Conservation (phyloP, 2,797 vertebrate species). For the Manis crassicaudata region DNA sequence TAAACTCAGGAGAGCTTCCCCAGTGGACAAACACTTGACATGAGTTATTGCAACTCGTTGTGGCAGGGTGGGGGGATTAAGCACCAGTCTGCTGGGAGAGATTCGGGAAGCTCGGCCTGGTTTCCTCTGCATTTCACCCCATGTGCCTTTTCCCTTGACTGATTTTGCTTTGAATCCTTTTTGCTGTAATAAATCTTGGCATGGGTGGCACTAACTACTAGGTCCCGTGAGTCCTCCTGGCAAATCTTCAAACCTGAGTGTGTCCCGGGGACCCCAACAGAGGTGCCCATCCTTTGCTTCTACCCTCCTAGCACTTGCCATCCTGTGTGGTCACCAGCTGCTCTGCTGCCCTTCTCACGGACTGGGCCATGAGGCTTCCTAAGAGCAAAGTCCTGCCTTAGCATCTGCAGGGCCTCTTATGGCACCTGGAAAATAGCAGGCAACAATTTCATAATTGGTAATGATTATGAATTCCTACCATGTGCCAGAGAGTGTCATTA, state of each 20-base stretch:
- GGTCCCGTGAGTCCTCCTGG: not conserved
- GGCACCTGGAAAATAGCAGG: not conserved
- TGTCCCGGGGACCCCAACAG: not conserved
- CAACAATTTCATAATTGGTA: not conserved
- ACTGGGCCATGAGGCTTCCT: not conserved
- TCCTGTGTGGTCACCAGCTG: not conserved
- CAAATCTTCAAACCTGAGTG: not conserved
- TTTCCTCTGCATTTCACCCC: not conserved
- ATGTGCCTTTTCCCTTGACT: not conserved
- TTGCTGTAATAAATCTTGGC: not conserved
- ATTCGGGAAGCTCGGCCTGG: not conserved
- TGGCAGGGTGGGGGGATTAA: not conserved
- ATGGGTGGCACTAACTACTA: fast-evolving
- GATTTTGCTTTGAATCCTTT: not conserved
- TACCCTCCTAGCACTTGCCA: not conserved
- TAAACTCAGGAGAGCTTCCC: not conserved
- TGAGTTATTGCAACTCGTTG: not conserved
- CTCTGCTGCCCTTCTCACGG: not conserved
- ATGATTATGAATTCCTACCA: not conserved
- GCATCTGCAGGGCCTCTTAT: not conserved
- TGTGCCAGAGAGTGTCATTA: not conserved
- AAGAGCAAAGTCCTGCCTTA: not conserved
- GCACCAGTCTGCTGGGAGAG: not conserved
- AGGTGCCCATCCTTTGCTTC: not conserved
- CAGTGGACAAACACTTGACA: not conserved